Evolutionary conservation across 2,113 vertebrate genomes (phyloP), one percentile per base, ranked within the genome.

Genomic region (Campylomormyrus tamandua): DNA sequence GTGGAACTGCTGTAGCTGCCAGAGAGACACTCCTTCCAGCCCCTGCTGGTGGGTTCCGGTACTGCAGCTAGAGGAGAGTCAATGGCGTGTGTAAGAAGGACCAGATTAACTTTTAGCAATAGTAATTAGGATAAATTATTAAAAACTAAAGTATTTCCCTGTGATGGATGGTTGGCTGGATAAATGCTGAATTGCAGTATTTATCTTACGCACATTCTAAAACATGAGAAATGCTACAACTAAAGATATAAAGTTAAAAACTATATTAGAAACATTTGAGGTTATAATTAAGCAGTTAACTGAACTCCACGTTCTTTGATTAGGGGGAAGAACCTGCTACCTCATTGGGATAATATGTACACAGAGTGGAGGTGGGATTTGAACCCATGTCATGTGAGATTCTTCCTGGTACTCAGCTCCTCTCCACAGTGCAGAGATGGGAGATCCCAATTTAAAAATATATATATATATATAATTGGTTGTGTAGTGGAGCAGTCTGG

Each of bases 1-100:
- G 95, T 96, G 62, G 96, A 97, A 93, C 97, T 97, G 96, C 97
- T 97, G 95, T 97, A 97, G 94, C 97, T 96, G 83, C 96, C 95
- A 89, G 97, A 97, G 83, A 96, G 91, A 91, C 93, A 93, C 89
- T 97, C 97, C 92, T 96, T 97, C 97, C 96, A 97, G 74, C 94
- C 92, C 90, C 96, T 96, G 77, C 91, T 53, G 89, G 94, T 39
- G 0, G 94, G 91, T 85, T 97, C 97, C 93, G 95, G 93, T 42
- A 94, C 93, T 93, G 91, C 90, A 93, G 89, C 91, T 88, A 31
- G 27, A 19, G 11, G 31, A 87, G 13, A 35, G 21, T 10, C 48
- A 66, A 62, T n/a, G 56, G 56, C 21, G 1, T 17, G 31, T 77
- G 3, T 39, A 35, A 35, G n/a, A 10, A 74, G 0, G 11, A 27